Base-by-base conservation (phyloP, 2,113 vertebrate species). In the Xiphias gladius region DNA sequence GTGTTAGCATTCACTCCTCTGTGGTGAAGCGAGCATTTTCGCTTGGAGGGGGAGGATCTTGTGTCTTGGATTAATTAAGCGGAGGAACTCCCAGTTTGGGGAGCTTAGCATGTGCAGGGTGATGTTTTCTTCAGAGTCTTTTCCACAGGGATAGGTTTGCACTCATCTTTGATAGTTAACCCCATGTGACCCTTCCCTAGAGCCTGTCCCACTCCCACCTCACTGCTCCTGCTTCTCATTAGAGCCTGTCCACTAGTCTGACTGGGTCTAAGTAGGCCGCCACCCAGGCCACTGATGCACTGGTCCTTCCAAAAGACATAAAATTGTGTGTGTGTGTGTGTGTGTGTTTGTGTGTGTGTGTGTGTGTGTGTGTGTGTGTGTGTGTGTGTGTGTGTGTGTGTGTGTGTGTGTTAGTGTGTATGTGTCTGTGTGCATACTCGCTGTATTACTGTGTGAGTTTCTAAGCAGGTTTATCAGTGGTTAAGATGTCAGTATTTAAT, bases 131-230 rank as follows among this genome's bases (percentile, higher is more conserved):
- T 94, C 93, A 6, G 75, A 65, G 83, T 82, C 76, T 93, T 94
- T 95, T 95, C 92, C 94, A 95, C 94, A 94, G 93, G 94, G 94
- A 95, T 94, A 94, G 83, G 93, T 95, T 95, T 96, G 94, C 94
- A 94, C 94, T 95, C 94, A 95, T 95, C 95, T 95, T 95, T 95
- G 94, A 95, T 94, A 94, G 95, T 95, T 95, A 94, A 95, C 94
- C 94, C 89, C 68, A 65, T 55, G 89, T 91, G 94, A 96, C 95
- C 93, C 81, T 73, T 90, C 89, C 83, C 87, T 74, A 91, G 89
- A 94, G 89, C 87, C 81, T 65, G 80, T 84, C 90, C 89, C 87
- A 82, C 92, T 93, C 93, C 93, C 92, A 94, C 91, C 88, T 89
- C 82, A 73, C 73, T 65, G 86, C 89, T 93, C 90, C 94, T 95